Evolutionary conservation across 1,140 invertebrate genomes (phyloP).

Genomic region (Zaprionus ghesquierei): DNA sequence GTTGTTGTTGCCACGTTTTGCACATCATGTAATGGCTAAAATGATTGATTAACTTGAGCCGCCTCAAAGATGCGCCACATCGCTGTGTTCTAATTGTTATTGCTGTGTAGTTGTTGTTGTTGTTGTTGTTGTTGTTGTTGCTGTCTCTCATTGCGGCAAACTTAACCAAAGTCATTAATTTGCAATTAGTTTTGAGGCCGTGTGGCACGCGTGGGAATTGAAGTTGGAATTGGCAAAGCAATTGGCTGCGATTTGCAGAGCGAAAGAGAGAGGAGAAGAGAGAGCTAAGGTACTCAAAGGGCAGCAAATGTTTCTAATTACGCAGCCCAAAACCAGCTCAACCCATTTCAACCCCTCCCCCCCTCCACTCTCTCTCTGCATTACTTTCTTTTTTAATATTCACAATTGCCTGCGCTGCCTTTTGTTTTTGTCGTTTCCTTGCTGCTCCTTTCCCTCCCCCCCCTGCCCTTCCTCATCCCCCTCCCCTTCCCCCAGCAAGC

Average conservation of each 20-base stretch:
- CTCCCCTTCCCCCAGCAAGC: not conserved
- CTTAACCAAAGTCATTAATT: slow-evolving; percentile 73
- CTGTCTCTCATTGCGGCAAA: slow-evolving; percentile 34
- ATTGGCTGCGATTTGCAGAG: slow-evolving; percentile 48
- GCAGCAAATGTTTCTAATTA: slow-evolving; percentile 30
- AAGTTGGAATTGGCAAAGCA: slow-evolving; percentile 67
- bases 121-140: slow-evolving; percentile 7
- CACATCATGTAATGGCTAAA: slow-evolving; percentile 66
- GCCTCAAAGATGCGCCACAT: slow-evolving; percentile 61
- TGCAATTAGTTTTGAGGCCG: slow-evolving; percentile 75
- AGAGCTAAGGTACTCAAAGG: not conserved
- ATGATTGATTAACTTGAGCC: slow-evolving; percentile 70
- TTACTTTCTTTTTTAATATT: slow-evolving; percentile 56
- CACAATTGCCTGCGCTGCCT: slow-evolving; percentile 45
- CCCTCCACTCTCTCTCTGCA: not conserved
- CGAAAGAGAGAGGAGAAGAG: not conserved
- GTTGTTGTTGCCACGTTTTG: slow-evolving; percentile 10
- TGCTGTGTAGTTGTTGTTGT: slow-evolving; percentile 14
- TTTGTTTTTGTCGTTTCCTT: slow-evolving; percentile 8
- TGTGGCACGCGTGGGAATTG: slow-evolving; percentile 74
- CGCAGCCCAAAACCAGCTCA: not conserved
- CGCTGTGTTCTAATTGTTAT: slow-evolving; percentile 33
- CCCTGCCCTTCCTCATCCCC: not conserved
- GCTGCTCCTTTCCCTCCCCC: too few relatives aligned
- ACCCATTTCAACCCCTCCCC: not conserved